These are phyloP conservation scores for Chanos chanos DNA, from an alignment of 2,797 vertebrate species.

Conservation along the genomic window DNA sequence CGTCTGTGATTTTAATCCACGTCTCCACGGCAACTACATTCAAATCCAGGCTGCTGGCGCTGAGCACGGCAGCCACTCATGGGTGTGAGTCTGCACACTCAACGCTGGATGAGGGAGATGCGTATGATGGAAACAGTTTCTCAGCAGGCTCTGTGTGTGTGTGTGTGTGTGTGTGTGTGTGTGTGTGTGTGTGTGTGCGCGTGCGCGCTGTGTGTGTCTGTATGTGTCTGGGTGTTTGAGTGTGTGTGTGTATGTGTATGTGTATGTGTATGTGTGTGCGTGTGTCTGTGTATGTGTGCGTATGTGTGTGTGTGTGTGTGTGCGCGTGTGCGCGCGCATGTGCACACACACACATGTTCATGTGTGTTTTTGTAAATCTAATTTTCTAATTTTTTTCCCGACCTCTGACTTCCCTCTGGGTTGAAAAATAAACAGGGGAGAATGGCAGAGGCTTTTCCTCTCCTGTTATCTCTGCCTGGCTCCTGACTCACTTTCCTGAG, in stretches of 20 bases:
- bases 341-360: not conserved
- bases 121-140: not conserved
- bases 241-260: conserved; percentile 12
- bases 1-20: conserved; percentile 36
- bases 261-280: no score
- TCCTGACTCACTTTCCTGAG: conserved; percentile 30
- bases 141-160: not conserved
- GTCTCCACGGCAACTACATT: conserved; percentile 47
- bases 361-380: no score
- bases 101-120: no score
- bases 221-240: not conserved
- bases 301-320: not conserved
- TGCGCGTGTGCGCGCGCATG: not conserved
- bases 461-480: conserved; percentile 33
- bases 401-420: conserved; percentile 6
- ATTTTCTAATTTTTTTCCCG: no score
- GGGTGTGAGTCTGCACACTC: conserved; percentile 9
- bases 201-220: no score
- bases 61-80: conserved; percentile 49
- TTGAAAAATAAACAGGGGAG: conserved; percentile 12
- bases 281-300: conserved; percentile 7
- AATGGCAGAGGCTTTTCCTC: not conserved
- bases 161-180: conserved; percentile 9
- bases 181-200: conserved; percentile 10
- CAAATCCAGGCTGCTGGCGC: conserved; percentile 51